Base-by-base conservation (phyloP, 2,113 vertebrate genomes). In the Penelope pileata region DNA sequence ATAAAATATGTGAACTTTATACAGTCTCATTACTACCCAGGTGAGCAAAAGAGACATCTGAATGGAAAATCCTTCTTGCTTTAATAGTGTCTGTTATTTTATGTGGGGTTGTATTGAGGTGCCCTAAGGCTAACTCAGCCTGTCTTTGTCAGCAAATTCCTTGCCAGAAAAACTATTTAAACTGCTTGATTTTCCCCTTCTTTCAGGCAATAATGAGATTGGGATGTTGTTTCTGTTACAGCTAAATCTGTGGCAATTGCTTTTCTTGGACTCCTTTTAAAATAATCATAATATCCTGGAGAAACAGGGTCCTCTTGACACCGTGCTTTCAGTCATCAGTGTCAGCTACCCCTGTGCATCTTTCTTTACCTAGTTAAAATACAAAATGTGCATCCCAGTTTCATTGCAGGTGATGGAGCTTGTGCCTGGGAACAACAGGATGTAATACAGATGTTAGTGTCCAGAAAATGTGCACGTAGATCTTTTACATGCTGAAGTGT, bases 1-100 rank as follows among this genome's bases (percentile, higher is more conserved):
- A 66, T 54, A 69, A 95, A 86, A 40, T 13, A 10, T 6, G 42
- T 78, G 68, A 94, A 67, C 43, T 69, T 91, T 81, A 69, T 62
- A 51, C 32, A 40, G 36, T 27, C 29, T 54, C 51, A 80, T 54
- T 43, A 30, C 36, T 87, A 42, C 23, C 27, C 53, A 53, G 36
- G 64, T 58, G 38, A 94, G 40, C 15, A 82, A 75, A 78, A 75
- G 29, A 81, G 85, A 58, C 15, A 21, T 84, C 40, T 81, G 90
- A 91, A 68, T 91, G 27, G 16, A 22, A 76, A 96, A 78, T 56
- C 51, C 12, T 30, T 85, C 45, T 47, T 89, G 50, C 45, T 34
- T 82, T 82, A 73, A 66, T 22, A 64, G 7, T 26, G 86, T 69
- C 64, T 76, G 23, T 79, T 19, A 19, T 47, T n/a, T 78, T 76